A percentile compares a stretch with the other conserved stretches of the same genome.
phyloP scores from a whole-genome alignment of 2,113 vertebrate genomes.

The Sakesphorus luctuosus region DNA sequence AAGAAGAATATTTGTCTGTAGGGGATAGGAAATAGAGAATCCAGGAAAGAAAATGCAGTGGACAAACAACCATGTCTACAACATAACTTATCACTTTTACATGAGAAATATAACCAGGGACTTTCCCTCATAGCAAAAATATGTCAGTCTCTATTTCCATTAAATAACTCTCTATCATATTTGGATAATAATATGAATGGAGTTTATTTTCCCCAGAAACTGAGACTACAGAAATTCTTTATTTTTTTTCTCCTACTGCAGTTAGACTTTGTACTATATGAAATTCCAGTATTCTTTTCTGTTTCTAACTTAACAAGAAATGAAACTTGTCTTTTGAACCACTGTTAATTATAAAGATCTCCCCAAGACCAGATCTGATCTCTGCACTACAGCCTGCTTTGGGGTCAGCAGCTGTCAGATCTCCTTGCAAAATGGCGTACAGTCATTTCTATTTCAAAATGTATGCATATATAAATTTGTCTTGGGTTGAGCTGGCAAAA shows the following conservation, averaged over 20 bases:
- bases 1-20: not conserved
- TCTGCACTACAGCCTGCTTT: not conserved
- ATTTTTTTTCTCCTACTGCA: not conserved
- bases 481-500: too few relatives aligned
- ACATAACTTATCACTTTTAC: not conserved
- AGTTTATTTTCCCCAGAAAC: not conserved
- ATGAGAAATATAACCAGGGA: not conserved
- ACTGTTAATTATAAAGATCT: not conserved
- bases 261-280: not conserved
- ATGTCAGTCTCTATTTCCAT: not conserved
- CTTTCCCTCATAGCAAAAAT: not conserved
- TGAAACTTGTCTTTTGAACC: not conserved
- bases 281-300: not conserved
- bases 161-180: not conserved
- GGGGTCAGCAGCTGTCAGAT: not conserved
- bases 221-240: not conserved
- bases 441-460: not conserved
- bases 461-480: not conserved
- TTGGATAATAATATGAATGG: not conserved
- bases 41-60: not conserved
- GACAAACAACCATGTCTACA: not conserved
- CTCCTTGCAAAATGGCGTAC: not conserved
- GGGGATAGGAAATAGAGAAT: not conserved
- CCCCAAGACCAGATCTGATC: not conserved
- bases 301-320: not conserved